These are phyloP conservation scores for Sphaeramia orbicularis DNA, from an alignment of 2,797 vertebrate species.

Conservation along the genomic window DNA sequence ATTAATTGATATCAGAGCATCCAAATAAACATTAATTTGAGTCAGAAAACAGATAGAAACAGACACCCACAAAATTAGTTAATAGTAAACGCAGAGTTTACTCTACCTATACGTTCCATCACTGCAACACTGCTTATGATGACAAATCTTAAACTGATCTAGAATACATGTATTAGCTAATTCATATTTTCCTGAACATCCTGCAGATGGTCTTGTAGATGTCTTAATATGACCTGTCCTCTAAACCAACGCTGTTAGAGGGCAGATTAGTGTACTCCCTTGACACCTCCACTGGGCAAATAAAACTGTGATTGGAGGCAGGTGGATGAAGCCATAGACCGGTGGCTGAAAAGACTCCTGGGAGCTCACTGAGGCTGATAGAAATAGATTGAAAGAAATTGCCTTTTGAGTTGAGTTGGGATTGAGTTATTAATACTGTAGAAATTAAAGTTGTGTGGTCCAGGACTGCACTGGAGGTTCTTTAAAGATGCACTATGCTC, in stretches of 20 bases:
- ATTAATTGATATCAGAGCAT: too few species aligned
- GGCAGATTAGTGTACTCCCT: neutral
- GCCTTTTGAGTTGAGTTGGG: neutral
- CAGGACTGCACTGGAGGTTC: neutral
- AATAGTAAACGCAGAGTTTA: too few species aligned
- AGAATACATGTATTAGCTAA: too few species aligned
- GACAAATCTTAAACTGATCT: too few species aligned
- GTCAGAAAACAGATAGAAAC: too few species aligned
- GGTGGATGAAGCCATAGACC: constrained; percentile 10
- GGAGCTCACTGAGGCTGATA: constrained; percentile 23
- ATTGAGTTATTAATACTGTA: constrained; percentile 33
- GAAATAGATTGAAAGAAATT: constrained; percentile 30
- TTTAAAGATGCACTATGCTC: neutral
- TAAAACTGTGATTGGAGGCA: constrained; percentile 18
- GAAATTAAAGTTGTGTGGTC: constrained; percentile 5
- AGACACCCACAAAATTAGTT: too few species aligned
- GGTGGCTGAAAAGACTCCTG: constrained; percentile 4
- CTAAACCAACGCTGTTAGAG: neutral
- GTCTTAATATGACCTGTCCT: neutral
- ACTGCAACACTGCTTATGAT: too few species aligned
- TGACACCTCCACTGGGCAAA: constrained; percentile 2
- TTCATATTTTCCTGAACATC: too few species aligned
- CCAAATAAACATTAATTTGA: too few species aligned
- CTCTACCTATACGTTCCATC: too few species aligned
- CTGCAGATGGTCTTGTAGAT: neutral